phyloP scores from a whole-genome alignment of 2,888 invertebrate genomes.

The Drymonia ruficornis region DNA sequence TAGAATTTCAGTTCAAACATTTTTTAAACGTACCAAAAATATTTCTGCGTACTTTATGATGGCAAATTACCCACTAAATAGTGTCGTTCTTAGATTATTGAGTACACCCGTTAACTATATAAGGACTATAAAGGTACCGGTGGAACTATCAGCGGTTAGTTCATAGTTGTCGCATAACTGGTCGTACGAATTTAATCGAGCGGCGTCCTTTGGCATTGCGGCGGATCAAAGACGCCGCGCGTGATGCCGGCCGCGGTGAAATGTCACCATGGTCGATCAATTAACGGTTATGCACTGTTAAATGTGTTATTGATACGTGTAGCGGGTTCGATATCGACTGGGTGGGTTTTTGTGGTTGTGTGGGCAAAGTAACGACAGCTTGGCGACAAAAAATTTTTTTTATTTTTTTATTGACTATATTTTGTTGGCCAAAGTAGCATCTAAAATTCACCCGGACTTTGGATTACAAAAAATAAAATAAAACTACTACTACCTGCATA shows the following conservation, averaged over 20 bases:
- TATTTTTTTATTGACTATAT: no score
- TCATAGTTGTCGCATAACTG: constrained; percentile 75
- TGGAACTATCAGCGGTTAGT: constrained; percentile 59
- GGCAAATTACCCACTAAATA: constrained; percentile 5
- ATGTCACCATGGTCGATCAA: constrained; percentile 82
- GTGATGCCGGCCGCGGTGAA: constrained; percentile 70
- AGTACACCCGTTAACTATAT: constrained; percentile 38
- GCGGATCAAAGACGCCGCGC: constrained; percentile 73
- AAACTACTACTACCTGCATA: no score
- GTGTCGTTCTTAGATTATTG: constrained; percentile 33
- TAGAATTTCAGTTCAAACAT: background rate
- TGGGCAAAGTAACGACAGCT: constrained; percentile 42
- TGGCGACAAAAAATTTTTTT: no score
- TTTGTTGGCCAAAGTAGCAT: no score
- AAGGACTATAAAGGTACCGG: constrained; percentile 34
- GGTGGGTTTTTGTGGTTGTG: constrained; percentile 7
- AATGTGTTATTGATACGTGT: constrained; percentile 74
- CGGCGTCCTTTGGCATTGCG: constrained; percentile 73
- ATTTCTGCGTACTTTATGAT: background rate
- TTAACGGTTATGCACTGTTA: constrained; percentile 71
- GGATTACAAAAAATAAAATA: no score
- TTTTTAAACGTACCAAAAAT: constrained; percentile 2
- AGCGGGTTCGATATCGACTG: constrained; percentile 2
- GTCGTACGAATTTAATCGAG: constrained; percentile 80
- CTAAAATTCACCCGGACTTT: no score